Evolutionary conservation across 2,113 vertebrate genomes (phyloP).

Genomic region (Gadus macrocephalus): DNA sequence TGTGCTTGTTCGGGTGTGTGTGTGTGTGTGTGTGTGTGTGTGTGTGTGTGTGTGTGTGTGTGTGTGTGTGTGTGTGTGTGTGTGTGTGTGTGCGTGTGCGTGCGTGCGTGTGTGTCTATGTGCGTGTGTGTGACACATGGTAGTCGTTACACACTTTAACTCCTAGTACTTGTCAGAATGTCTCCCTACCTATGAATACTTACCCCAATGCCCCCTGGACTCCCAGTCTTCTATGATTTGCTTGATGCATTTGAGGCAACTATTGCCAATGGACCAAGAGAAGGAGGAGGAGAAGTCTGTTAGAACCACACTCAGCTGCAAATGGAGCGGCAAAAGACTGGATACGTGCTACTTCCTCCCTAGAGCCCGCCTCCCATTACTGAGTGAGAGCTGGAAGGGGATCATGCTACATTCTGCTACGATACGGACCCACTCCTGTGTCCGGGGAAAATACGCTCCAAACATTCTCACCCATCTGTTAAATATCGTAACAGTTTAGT

Average conservation of each 20-base stretch:
- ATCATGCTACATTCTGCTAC: conserved; percentile 13
- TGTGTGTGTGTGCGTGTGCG: conserved; percentile 24
- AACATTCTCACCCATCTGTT: conserved; percentile 42
- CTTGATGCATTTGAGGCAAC: conserved; percentile 45
- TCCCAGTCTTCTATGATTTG: conserved; percentile 51
- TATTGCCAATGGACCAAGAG: conserved; percentile 37
- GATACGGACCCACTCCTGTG: conserved; percentile 18
- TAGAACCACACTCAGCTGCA: conserved; percentile 33
- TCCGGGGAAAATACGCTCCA: conserved; percentile 26
- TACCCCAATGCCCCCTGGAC: conserved; percentile 39
- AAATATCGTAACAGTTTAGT: conserved; percentile 14
- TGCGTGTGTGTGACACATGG: conserved; percentile 55
- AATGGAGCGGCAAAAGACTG: conserved; percentile 44
- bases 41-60: conserved; percentile 22
- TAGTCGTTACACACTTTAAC: conserved; percentile 60
- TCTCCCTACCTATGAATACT: conserved; percentile 38
- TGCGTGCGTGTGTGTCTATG: conserved; percentile 16
- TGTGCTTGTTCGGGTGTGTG: conserved; percentile 17
- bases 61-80: conserved; percentile 14
- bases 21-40: no score
- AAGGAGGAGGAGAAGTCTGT: conserved; percentile 29
- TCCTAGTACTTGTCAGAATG: conserved; percentile 53
- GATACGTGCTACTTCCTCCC: conserved; percentile 64
- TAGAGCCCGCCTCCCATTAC: conserved; percentile 45
- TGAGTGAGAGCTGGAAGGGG: background rate